Evolutionary conservation across 2,797 vertebrate species (phyloP), one percentile per base, ranked within the genome.

Genomic region (Atherinosoma microstoma): DNA sequence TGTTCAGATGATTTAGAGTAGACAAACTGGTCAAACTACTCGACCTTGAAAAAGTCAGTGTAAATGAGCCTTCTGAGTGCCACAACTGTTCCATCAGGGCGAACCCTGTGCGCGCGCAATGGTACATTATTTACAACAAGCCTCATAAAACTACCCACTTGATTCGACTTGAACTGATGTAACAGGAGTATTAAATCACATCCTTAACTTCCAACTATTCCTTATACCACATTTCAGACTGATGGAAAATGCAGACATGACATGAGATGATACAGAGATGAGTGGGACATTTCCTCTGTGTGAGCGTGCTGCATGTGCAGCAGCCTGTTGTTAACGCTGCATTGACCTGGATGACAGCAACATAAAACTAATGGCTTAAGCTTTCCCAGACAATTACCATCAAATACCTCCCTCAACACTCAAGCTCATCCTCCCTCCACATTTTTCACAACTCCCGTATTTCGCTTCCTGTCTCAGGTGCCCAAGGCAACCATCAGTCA

Each of bases 351-450:
- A 72, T 61, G 73, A 83, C 71, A 69, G 64, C 69, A 78, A 60
- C 70, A 74, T 76, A 72, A 72, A 64, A 66, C 64, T 71, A 85
- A 83, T 80, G 75, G 66, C 38, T 58, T 78, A 4, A 79, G 65
- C 66, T 83, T 76, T 82, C 79, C 64, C 61, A 64, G 36, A 75
- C 42, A 62, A 53, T 84, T 56, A 64, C 30, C 61, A 74, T 78
- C 75, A 83, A 80, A 75, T 78, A 5, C 40, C 53, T 40, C 65
- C 40, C 27, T 38, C 40, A 51, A 8, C 1, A 6, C 24, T 15
- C 27, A 53, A 30, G 53, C 51, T 75, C 67, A 64, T 78, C 51
- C 73, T 69, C 47, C 15, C 4, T 4, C 16, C 24, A 47, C 10
- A 10, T 9, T 47, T 70, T 66, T 70, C 20, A 49, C 57, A 45